Evolutionary conservation across 2,113 vertebrate species (phyloP).

Genomic region (Leucoraja erinaceus): DNA sequence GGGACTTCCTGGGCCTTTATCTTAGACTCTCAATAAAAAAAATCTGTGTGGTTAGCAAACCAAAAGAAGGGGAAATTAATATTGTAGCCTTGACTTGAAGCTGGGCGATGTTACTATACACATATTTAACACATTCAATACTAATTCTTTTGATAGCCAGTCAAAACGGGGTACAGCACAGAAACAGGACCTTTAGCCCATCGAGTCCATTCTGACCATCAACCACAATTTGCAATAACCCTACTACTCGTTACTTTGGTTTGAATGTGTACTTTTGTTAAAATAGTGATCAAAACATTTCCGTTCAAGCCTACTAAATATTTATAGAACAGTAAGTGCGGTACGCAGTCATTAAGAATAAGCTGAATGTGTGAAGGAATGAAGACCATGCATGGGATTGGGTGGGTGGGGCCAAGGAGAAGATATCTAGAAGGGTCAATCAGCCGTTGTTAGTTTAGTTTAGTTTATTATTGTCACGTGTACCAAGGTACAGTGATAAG

Average conservation of each 20-base stretch:
- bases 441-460: background rate
- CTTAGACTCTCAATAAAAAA: background rate
- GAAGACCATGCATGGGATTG: background rate
- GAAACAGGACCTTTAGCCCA: too few species aligned
- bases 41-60: background rate
- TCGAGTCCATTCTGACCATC: too few species aligned
- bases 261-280: background rate
- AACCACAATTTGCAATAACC: too few species aligned
- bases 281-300: background rate
- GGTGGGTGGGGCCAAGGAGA: background rate
- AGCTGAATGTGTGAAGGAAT: background rate
- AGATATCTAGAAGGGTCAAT: background rate
- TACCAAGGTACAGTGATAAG: too few species aligned
- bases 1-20: background rate
- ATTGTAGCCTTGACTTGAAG: background rate
- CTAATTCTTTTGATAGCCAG: background rate
- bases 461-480: background rate
- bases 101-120: background rate
- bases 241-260: background rate
- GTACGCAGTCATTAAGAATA: background rate
- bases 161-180: too few species aligned
- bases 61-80: background rate
- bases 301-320: background rate
- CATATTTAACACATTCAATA: background rate
- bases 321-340: background rate